Evolutionary conservation across 2,113 vertebrate species (phyloP).

Genomic region (Menidia beryllina): DNA sequence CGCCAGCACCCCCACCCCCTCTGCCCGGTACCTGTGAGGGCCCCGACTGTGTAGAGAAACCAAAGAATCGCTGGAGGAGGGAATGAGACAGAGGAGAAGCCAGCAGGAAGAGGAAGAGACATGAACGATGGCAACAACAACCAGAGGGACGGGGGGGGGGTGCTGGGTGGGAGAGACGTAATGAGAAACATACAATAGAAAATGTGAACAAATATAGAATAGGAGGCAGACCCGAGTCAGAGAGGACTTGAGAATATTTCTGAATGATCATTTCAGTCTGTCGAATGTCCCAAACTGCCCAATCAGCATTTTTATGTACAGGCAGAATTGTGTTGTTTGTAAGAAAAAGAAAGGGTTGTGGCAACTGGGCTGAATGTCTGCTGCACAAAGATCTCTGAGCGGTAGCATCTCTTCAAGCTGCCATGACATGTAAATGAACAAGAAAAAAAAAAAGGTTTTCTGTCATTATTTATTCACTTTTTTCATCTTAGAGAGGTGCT

Average conservation of each 20-base stretch:
- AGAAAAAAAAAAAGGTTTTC: constrained; percentile 37
- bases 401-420: not conserved
- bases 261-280: constrained; percentile 27
- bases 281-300: not conserved
- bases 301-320: not conserved
- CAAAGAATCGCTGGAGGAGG: constrained; percentile 89
- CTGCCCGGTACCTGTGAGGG: constrained; percentile 85
- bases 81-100: constrained; percentile 67
- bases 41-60: constrained; percentile 88
- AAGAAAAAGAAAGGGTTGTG: not conserved
- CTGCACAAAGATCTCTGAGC: not conserved
- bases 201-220: constrained; percentile 13
- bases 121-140: constrained; percentile 39
- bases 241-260: constrained; percentile 17
- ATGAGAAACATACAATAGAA: constrained; percentile 1
- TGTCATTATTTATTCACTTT: constrained; percentile 54
- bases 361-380: constrained; percentile 2
- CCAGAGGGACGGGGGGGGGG: constrained; percentile 33
- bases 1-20: constrained; percentile 51
- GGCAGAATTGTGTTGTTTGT: not conserved
- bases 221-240: constrained; percentile 13
- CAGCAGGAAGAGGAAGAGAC: constrained; percentile 65
- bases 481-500: constrained; percentile 14
- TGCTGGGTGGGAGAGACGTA: constrained; percentile 4
- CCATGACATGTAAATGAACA: constrained; percentile 41